Percentiles rank a stretch among this genome's conserved stretches.
Conservation (phyloP, 2,888 invertebrate species). For the Leptinotarsa haldemani region DNA sequence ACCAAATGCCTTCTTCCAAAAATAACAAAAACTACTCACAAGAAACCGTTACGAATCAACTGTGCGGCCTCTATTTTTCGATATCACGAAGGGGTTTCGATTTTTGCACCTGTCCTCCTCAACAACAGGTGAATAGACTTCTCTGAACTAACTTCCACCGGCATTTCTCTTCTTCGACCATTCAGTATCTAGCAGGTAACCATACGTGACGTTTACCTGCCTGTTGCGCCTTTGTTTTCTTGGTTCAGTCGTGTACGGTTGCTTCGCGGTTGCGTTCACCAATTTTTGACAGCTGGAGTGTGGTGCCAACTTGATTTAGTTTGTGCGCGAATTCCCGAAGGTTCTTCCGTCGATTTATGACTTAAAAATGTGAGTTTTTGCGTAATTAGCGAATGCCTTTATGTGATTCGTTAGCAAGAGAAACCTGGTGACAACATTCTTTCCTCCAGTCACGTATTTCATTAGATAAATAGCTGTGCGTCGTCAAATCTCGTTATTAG, state of each 20-base stretch:
- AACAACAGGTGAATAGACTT: conserved; percentile 40
- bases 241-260: neutral
- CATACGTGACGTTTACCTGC: conserved; percentile 43
- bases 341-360: conserved; percentile 8
- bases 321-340: conserved; percentile 7
- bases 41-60: conserved; percentile 18
- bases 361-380: conserved; percentile 25
- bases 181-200: conserved; percentile 50
- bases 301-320: conserved; percentile 27
- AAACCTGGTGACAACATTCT: conserved; percentile 19
- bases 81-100: conserved; percentile 30
- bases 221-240: conserved; percentile 30
- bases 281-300: conserved; percentile 36
- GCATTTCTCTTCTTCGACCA: conserved; percentile 22
- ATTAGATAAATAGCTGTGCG: neutral
- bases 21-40: neutral
- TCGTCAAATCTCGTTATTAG: neutral
- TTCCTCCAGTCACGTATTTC: conserved; percentile 2
- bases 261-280: conserved; percentile 25
- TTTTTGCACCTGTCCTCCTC: conserved; percentile 39
- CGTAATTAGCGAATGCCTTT: conserved; percentile 7
- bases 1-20: neutral
- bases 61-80: conserved; percentile 18
- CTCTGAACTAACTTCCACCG: conserved; percentile 31
- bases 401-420: conserved; percentile 17